Evolutionary conservation across 1,140 invertebrate species (phyloP), one percentile per base, ranked within the genome.

Genomic region (Harpegnathos saltator): DNA sequence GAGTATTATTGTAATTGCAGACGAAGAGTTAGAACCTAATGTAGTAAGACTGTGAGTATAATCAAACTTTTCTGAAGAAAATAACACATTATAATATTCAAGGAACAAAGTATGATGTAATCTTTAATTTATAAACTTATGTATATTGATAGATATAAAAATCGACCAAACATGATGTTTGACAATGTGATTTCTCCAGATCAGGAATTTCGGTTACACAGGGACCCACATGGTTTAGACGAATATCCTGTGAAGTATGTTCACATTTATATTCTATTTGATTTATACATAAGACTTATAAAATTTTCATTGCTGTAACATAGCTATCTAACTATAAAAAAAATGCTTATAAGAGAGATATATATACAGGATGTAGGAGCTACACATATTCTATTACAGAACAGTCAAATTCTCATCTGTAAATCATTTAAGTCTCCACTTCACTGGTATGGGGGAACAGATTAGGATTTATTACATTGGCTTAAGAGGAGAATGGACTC

Each of bases 381-480:
- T 72, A 38, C 54, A 63, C 44, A 69, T 75, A 12, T 59, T n/a
- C n/a, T 54, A 78, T 87, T 83, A 33, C 82, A 93, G 92, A 68
- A 96, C 98, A 59, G 98, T 98, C 0, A 98, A 97, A 89, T 99
- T 99, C 95, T 97, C 97, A 24, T 97, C 96, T 19, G 97, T 99
- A 0, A 95, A 97, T 91, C 97, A 99, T 94, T 94, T 99, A 58
- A 97, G 97, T 11, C 95, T 99, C 88, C 96, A 99, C 93, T 98
- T 99, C 92, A 97, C 97, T 7, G 95, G 94, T 26, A 99, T 98
- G 94, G 98, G 97, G 33, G 98, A 98, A 58, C 96, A 94, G 71
- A 98, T 98, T 1, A 96, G 96, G 91, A 96, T 99, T 77, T 98
- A 98, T 91, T 99, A 99, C 91, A 99, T 99, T 92, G 98, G 98